Evolutionary conservation across 2,888 invertebrate genomes (phyloP), one percentile per base, ranked within the genome.

Genomic region (Amaurobius ferox): DNA sequence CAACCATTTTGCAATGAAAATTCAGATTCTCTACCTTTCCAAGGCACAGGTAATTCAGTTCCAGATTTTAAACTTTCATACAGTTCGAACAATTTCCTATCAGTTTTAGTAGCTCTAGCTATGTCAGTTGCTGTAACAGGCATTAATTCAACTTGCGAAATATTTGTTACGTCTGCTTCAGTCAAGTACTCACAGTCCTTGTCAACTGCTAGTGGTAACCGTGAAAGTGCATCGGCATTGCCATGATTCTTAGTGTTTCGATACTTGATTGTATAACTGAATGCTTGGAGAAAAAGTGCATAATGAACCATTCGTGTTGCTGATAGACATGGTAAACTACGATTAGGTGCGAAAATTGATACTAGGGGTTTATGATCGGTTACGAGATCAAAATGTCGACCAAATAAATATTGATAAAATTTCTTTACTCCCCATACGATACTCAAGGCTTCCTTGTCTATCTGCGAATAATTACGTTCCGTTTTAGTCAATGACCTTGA

Each of bases 401-500:
- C n/a, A n/a, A n/a, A n/a, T n/a, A n/a, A n/a, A n/a, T n/a, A n/a
- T n/a, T n/a, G n/a, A n/a, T n/a, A n/a, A n/a, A n/a, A n/a, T n/a
- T n/a, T n/a, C n/a, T n/a, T n/a, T n/a, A n/a, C n/a, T n/a, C n/a
- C n/a, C n/a, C n/a, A n/a, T n/a, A n/a, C n/a, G n/a, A n/a, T n/a
- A n/a, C n/a, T n/a, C n/a, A n/a, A n/a, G n/a, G n/a, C n/a, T n/a
- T n/a, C n/a, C n/a, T n/a, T n/a, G n/a, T n/a, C n/a, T n/a, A n/a
- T n/a, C n/a, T n/a, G n/a, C n/a, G n/a, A n/a, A n/a, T n/a, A n/a
- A n/a, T n/a, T n/a, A n/a, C n/a, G n/a, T n/a, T n/a, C n/a, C n/a
- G n/a, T n/a, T n/a, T n/a, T n/a, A n/a, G 89, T 90, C 26, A 91
- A 86, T 3, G 89, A 88, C 78, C 90, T 89, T 70, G 91, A 92